Percentiles rank a stretch among this genome's conserved stretches.
Conservation (phyloP, 2,888 invertebrate species). For the Rhogogaster chlorosoma region DNA sequence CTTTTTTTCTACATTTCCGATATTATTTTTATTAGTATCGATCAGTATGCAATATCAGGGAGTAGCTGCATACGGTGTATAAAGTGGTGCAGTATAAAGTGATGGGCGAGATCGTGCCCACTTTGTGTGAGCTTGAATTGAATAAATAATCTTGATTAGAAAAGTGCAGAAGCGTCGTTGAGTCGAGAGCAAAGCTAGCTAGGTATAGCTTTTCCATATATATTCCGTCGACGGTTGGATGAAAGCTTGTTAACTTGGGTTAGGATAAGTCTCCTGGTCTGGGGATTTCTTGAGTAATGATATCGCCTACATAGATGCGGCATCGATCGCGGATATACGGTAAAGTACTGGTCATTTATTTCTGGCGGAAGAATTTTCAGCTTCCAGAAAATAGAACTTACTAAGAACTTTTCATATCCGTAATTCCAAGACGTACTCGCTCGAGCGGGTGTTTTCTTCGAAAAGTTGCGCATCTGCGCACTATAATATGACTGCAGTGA, state of each 20-base stretch:
- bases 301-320: not conserved
- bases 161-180: constrained; percentile 60
- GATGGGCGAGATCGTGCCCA: not conserved
- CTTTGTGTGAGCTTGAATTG: constrained; percentile 65
- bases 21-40: no score
- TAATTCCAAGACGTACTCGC: not conserved
- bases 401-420: not conserved
- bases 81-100: not conserved
- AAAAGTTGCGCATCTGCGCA: not conserved
- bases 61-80: not conserved
- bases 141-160: constrained; percentile 58
- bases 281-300: constrained; percentile 12
- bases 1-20: not conserved
- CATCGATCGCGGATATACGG: not conserved
- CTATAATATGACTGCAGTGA: not conserved
- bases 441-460: not conserved
- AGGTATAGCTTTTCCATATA: constrained; percentile 1
- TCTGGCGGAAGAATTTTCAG: not conserved
- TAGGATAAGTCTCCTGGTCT: not conserved
- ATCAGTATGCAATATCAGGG: not conserved
- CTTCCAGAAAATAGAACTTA: not conserved
- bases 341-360: constrained; percentile 1
- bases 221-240: not conserved
- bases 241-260: not conserved
- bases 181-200: not conserved